phyloP scores from a whole-genome alignment of 2,113 vertebrate species.

The Pomatostomus ruficeps region DNA sequence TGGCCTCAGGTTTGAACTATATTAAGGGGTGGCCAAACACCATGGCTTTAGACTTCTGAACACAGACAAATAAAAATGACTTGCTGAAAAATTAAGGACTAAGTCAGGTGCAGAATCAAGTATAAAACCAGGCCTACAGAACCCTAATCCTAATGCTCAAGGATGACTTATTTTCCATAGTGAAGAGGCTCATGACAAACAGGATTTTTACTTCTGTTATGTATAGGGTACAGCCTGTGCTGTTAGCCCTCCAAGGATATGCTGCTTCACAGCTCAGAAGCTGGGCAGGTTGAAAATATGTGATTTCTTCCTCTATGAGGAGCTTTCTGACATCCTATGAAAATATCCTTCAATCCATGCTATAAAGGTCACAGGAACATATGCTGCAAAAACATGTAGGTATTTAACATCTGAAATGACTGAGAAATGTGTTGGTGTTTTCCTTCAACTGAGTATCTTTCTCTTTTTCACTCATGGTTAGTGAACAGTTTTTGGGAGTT shows the following conservation, averaged over 20 bases:
- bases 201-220: not conserved
- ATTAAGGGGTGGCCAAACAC: not conserved
- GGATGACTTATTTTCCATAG: not conserved
- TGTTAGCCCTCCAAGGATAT: not conserved
- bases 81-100: not conserved
- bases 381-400: not conserved
- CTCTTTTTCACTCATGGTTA: not conserved
- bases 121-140: not conserved
- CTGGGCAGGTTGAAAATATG: not conserved
- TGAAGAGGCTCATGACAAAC: not conserved
- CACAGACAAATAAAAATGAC: not conserved
- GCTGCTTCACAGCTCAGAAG: not conserved
- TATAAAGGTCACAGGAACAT: not conserved
- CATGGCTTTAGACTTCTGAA: not conserved
- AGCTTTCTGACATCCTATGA: not conserved
- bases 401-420: not conserved
- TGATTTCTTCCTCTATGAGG: not conserved
- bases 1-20: not conserved
- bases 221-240: not conserved
- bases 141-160: not conserved
- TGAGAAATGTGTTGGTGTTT: not conserved
- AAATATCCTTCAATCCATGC: not conserved
- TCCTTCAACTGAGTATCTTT: not conserved
- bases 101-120: not conserved
- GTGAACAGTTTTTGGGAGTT: not conserved